Conservation (phyloP, 2,797 vertebrate genomes). For the Limnodromus scolopaceus region DNA sequence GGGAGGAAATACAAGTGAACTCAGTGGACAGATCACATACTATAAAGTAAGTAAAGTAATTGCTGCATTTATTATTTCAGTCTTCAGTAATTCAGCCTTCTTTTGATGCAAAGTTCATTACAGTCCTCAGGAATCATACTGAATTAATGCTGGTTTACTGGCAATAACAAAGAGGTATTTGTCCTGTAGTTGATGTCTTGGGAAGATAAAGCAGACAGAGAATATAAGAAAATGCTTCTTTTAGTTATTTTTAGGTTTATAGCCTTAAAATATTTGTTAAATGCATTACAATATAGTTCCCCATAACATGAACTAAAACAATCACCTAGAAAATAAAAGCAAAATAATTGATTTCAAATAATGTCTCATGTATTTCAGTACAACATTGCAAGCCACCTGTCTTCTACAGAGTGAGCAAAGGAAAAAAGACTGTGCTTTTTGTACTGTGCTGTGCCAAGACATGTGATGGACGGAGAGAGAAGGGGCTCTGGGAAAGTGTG, state of each 20-base stretch:
- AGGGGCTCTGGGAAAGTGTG: not conserved
- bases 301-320: not conserved
- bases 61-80: not conserved
- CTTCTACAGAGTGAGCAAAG: not conserved
- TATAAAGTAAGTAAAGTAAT: not conserved
- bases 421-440: not conserved
- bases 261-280: not conserved
- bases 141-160: not conserved
- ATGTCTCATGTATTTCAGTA: not conserved
- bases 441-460: not conserved
- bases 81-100: not conserved
- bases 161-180: not conserved
- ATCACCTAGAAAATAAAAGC: not conserved
- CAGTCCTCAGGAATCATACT: not conserved
- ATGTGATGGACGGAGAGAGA: not conserved
- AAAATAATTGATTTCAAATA: not conserved
- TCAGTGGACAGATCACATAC: rapidly evolving
- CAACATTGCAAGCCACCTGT: not conserved
- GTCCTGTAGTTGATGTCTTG: not conserved
- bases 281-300: not conserved
- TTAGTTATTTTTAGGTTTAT: not conserved
- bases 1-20: not conserved
- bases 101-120: not conserved
- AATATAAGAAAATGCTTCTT: not conserved
- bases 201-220: not conserved